Evolutionary conservation across 2,888 invertebrate genomes (phyloP).

Genomic region (Sminthurides aquaticus): DNA sequence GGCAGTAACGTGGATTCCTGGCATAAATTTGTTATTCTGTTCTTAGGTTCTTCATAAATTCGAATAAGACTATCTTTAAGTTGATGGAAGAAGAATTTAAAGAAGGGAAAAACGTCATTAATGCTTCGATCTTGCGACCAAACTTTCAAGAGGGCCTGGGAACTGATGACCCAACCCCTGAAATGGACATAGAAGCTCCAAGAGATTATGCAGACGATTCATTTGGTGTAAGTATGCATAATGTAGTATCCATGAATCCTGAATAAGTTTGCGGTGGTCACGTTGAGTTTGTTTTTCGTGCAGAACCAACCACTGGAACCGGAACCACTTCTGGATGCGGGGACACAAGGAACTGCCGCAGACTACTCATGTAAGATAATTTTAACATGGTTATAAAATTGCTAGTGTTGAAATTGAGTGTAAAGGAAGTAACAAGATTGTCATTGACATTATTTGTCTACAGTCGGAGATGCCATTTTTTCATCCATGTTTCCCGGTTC

Average conservation of each 20-base stretch:
- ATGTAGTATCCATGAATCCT: no score
- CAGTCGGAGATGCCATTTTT: constrained; percentile 21
- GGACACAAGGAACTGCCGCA: background rate
- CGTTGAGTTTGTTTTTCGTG: no score
- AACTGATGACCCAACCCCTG: background rate
- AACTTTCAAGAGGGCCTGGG: background rate
- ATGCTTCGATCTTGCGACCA: constrained; percentile 10
- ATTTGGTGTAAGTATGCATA: constrained; percentile 25
- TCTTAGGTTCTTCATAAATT: constrained; percentile 25
- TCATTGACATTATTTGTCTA: background rate
- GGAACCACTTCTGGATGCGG: background rate
- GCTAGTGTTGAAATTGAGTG: background rate
- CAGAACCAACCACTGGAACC: background rate
- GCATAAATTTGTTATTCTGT: no score
- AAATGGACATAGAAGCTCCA: constrained; percentile 26
- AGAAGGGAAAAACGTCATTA: constrained; percentile 15
- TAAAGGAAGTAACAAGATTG: no score
- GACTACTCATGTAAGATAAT: constrained; percentile 3
- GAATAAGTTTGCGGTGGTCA: no score
- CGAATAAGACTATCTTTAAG: constrained; percentile 28
- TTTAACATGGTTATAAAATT: background rate
- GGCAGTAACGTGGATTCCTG: no score
- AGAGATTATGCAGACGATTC: constrained; percentile 26
- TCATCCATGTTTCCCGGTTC: constrained; percentile 20
- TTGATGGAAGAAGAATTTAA: constrained; percentile 21